These are phyloP conservation scores for Drosophila prosaltans DNA, from an alignment of 1,140 invertebrate species.

Conservation along the genomic window DNA sequence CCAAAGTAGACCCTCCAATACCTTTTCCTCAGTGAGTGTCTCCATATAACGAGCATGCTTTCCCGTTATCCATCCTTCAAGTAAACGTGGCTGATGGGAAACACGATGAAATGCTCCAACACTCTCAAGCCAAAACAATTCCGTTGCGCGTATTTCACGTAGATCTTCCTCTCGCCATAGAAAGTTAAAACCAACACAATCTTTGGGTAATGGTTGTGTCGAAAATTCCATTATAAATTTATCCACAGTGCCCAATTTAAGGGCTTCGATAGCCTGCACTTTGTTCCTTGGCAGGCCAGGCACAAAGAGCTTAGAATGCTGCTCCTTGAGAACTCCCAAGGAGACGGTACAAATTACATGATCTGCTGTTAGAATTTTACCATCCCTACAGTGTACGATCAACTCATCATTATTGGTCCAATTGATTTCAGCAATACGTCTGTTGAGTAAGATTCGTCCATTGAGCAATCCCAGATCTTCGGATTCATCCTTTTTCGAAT, in stretches of 20 bases:
- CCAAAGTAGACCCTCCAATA: conserved; percentile 82
- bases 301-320: conserved; percentile 85
- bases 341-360: conserved; percentile 88
- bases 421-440: conserved; percentile 84
- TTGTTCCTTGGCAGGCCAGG: conserved; percentile 86
- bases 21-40: conserved; percentile 82
- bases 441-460: conserved; percentile 83
- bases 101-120: conserved; percentile 87
- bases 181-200: conserved; percentile 85
- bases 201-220: conserved; percentile 85
- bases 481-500: conserved; percentile 12
- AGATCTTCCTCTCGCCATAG: conserved; percentile 85
- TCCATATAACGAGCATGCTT: conserved; percentile 84
- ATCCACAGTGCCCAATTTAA: conserved; percentile 88
- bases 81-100: conserved; percentile 86
- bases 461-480: conserved; percentile 58
- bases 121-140: conserved; percentile 85
- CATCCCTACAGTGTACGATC: conserved; percentile 85
- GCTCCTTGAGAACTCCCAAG: conserved; percentile 87
- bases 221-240: conserved; percentile 90
- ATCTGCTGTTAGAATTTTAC: conserved; percentile 85
- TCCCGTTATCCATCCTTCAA: conserved; percentile 84
- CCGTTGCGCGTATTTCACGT: conserved; percentile 84
- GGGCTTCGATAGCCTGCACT: conserved; percentile 85
- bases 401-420: conserved; percentile 81